These are phyloP conservation scores for Ptilodon capucinus DNA, from an alignment of 2,888 invertebrate species.

Conservation along the genomic window DNA sequence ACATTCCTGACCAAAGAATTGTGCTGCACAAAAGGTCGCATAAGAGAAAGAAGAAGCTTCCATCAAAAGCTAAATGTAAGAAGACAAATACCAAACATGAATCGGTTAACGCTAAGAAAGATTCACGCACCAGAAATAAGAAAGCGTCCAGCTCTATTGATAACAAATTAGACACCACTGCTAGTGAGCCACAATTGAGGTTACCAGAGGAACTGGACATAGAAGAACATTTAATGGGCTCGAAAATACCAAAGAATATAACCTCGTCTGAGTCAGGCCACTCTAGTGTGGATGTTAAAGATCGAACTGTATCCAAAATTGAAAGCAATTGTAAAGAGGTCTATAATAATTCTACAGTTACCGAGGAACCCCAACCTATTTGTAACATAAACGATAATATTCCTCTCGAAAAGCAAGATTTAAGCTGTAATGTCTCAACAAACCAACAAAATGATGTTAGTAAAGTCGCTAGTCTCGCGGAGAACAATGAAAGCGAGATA, in stretches of 20 bases:
- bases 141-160: not conserved
- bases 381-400: not conserved
- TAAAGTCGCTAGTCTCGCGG: not conserved
- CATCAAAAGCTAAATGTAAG: conserved; percentile 7
- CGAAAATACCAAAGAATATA: conserved; percentile 35
- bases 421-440: not conserved
- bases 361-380: not conserved
- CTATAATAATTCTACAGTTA: not conserved
- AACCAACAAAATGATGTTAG: not conserved
- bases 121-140: not conserved
- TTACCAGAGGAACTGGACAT: conserved; percentile 30
- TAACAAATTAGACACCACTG: not conserved
- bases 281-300: conserved; percentile 8
- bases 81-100: conserved; percentile 3
- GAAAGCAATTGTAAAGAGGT: not conserved
- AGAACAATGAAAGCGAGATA: not conserved
- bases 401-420: not conserved
- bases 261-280: conserved; percentile 6
- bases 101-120: not conserved
- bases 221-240: conserved; percentile 41
- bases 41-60: conserved; percentile 4
- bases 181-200: not conserved
- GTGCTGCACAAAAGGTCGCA: not conserved
- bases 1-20: not conserved
- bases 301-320: not conserved